Evolutionary conservation across 2,797 vertebrate genomes (phyloP), one percentile per base, ranked within the genome.

Genomic region (Rhinatrema bivittatum): DNA sequence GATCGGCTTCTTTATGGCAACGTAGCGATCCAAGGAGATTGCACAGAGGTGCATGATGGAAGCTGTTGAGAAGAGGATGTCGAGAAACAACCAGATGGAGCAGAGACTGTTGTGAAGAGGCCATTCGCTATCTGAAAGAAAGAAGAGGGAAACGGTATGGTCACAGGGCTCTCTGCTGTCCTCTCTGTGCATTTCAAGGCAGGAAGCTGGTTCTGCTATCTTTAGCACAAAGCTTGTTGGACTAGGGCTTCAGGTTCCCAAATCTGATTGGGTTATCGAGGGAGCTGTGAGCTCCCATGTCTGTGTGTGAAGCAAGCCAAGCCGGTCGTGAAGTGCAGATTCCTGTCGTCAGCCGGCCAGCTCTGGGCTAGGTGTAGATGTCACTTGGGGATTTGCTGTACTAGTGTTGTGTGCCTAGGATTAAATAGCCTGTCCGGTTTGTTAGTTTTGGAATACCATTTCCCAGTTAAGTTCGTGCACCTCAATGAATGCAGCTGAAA

Each of bases 11-110:
- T 98, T 98, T 64, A 99, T 99, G 3, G 94, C 96, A 39, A 98
- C 86, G 34, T 97, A 99, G 39, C 94, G 93, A 70, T 98, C 96
- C 53, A 99, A 77, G 18, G 96, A 98, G 79, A 98, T 99, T 72
- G 96, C 94, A 20, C 96, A 99, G 42, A 99, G 87, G 53, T 98
- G 96, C 91, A 99, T 94, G 67, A 99, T 99, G 56, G 96, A 98
- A 16, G 96, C 93, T 2, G 96, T 99, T 43, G 94, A 98, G 70
- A 99, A 98, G 56, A 99, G 85, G 61, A 98, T 93, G 2, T 99
- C 94, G 14, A 98, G 85, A 67, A 98, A 99, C 55, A 99, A 79
- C 96, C 96, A 98, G 53, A 92, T 84, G 3, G 96, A 93, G 47
- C 96, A 99, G 43, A 98, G 74, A 47, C 81, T 87, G 27, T 86